Base-by-base conservation (phyloP, 2,888 invertebrate genomes). In the Melanostoma mellinum region DNA sequence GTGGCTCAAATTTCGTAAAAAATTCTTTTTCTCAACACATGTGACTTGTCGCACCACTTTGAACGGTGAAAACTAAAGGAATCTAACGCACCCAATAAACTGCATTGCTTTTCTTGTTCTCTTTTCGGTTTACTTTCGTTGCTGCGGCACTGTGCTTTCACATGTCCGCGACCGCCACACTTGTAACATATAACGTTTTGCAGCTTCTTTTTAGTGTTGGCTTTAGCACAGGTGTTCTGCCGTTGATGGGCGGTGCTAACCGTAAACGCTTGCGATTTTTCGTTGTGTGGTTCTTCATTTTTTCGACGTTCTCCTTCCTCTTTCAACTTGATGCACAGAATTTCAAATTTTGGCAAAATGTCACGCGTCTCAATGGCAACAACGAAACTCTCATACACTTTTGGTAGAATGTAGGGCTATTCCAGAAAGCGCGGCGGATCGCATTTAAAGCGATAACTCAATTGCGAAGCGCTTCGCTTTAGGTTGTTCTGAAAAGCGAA, bases 361-460 rank as follows among this genome's bases (percentile, higher is more conserved):
- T 67, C 56, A 3, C 55, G 38, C 35, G 74, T 75, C 6, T 75
- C 74, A 33, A 75, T 75, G 58, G 74, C 74, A 38, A 67, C 55
- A 65, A 67, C 74, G 48, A 75, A 38, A 20, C 20, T 20, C 20
- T 20, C 20, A 20, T 20, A 20, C 20, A 20, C 20, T 20, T 20
- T 20, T 20, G 20, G 20, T 20, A 20, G 20, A 20, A n/a, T n/a
- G n/a, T n/a, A n/a, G n/a, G n/a, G n/a, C n/a, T n/a, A n/a, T n/a
- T n/a, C n/a, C n/a, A n/a, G n/a, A n/a, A n/a, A n/a, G n/a, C n/a
- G n/a, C n/a, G n/a, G n/a, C n/a, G n/a, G n/a, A n/a, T n/a, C n/a
- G n/a, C n/a, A n/a, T n/a, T n/a, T n/a, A n/a, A n/a, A n/a, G n/a
- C n/a, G n/a, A n/a, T n/a, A n/a, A n/a, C n/a, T n/a, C n/a, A n/a